Base-by-base conservation (phyloP, 2,888 invertebrate genomes). In the Trichopria drosophilae region DNA sequence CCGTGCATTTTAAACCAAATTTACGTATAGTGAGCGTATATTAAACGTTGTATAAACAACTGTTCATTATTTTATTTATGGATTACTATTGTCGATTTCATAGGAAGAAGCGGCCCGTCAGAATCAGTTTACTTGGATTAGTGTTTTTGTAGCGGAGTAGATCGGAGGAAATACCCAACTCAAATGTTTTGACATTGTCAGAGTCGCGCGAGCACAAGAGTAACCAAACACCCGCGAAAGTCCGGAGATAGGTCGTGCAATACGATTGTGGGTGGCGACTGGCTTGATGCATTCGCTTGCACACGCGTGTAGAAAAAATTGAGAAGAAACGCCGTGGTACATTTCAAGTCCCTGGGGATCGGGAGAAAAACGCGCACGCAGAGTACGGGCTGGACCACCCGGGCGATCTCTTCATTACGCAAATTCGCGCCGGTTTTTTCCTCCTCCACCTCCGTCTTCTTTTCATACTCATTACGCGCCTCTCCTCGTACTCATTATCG, bases 321-420 rank as follows among this genome's bases (percentile, higher is more conserved):
- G n/a, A n/a, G n/a, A n/a, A n/a, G n/a, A n/a, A n/a, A n/a, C n/a
- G n/a, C n/a, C n/a, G n/a, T n/a, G n/a, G n/a, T n/a, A n/a, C n/a
- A n/a, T n/a, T n/a, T n/a, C n/a, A n/a, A n/a, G n/a, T n/a, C n/a
- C n/a, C n/a, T n/a, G n/a, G n/a, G n/a, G n/a, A n/a, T n/a, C n/a
- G n/a, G n/a, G n/a, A n/a, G 24, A 44, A 43, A 39, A 29, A 29
- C 19, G 29, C 24, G n/a, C 31, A 45, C 31, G 39, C 31, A 34
- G 45, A 49, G 51, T 47, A 46, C 48, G 45, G 48, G 41, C 36
- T 32, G 61, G 70, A 68, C 70, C 69, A 68, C 67, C 67, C 65
- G 60, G 61, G 48, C 53, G 64, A 64, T 66, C 63, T 64, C 63
- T 64, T 67, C 64, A 65, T 67, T 61, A 63, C 59, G 60, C 57